Percentiles rank a stretch among this genome's conserved stretches.
Conservation (phyloP, 1,140 invertebrate species). For the Megalopta genalis region DNA sequence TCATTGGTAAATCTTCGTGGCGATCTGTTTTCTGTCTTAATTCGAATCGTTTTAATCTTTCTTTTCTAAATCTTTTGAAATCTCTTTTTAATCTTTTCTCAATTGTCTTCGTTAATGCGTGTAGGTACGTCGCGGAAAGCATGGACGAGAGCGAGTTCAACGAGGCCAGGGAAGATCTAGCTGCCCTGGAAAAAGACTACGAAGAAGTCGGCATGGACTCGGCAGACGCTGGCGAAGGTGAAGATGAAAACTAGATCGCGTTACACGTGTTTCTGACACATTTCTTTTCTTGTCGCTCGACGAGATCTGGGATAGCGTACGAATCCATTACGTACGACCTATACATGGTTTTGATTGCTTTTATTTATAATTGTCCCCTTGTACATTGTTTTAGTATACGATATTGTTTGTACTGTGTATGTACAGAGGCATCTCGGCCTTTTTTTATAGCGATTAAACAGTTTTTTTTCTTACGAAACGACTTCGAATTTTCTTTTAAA, state of each 20-base stretch:
- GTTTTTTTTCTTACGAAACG: too few relatives aligned
- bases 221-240: slow-evolving; percentile 68
- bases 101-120: neutral
- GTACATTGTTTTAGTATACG: slow-evolving; percentile 39
- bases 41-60: neutral
- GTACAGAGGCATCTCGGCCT: neutral
- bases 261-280: too few relatives aligned
- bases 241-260: slow-evolving; percentile 42
- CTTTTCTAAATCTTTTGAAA: too few relatives aligned
- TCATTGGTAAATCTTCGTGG: slow-evolving; percentile 78
- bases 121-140: slow-evolving; percentile 84
- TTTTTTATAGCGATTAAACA: too few relatives aligned
- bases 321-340: neutral
- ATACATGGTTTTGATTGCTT: slow-evolving; percentile 17
- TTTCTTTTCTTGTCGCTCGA: too few relatives aligned
- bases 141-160: slow-evolving; percentile 87
- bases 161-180: slow-evolving; percentile 88
- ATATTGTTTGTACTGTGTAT: slow-evolving; percentile 22
- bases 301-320: neutral
- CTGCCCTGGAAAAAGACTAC: slow-evolving; percentile 79
- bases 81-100: too few relatives aligned
- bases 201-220: slow-evolving; percentile 72
- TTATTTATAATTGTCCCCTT: slow-evolving; percentile 9
- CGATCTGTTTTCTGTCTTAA: too few relatives aligned
- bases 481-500: too few relatives aligned